Base-by-base conservation (phyloP, 2,797 vertebrate species). In the Scolopax rusticola region DNA sequence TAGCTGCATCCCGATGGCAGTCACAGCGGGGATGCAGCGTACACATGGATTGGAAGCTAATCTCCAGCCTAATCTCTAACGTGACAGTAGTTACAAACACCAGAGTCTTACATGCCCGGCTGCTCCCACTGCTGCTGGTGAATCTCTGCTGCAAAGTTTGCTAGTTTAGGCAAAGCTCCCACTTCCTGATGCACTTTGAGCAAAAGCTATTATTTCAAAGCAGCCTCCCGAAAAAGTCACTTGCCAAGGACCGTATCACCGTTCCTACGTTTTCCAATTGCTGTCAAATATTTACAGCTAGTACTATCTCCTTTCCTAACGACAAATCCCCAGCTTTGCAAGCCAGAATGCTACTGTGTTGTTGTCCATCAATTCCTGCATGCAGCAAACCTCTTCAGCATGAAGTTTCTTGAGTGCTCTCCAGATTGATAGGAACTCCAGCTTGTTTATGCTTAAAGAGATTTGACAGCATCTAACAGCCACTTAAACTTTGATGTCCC, bases 401-500 rank as follows among this genome's bases (percentile, higher is more conserved):
- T 89, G 75, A 97, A 97, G 95, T 96, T 97, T 96, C 96, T 97
- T 97, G 93, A 97, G 95, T 60, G 80, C 92, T 96, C 96, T 97
- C 97, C 95, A 97, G 95, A 97, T 77, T 94, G 96, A 97, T 84
- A 97, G 84, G 79, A 97, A 95, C 87, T 96, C 84, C 89, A 85
- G 92, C 71, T 96, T 95, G 90, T 75, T 97, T 97, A 90, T 74
- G 88, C 83, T 96, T 95, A 95, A 96, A 96, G 93, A 96, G 96
- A 95, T 96, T 64, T 97, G 96, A 97, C 96, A 97, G 94, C 93
- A 95, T 95, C 94, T 97, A 97, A 97, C 90, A 97, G 95, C 89
- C 96, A 96, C 92, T 96, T 97, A 97, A 97, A 97, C 93, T 97
- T 84, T 97, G 94, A 97, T 96, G 95, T 97, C 92, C 94, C 93